A percentile compares a stretch with the other conserved stretches of the same genome.
These are phyloP conservation scores for Chaetophractus vellerosus DNA, from an alignment of 2,797 vertebrate species.

Conservation along the genomic window DNA sequence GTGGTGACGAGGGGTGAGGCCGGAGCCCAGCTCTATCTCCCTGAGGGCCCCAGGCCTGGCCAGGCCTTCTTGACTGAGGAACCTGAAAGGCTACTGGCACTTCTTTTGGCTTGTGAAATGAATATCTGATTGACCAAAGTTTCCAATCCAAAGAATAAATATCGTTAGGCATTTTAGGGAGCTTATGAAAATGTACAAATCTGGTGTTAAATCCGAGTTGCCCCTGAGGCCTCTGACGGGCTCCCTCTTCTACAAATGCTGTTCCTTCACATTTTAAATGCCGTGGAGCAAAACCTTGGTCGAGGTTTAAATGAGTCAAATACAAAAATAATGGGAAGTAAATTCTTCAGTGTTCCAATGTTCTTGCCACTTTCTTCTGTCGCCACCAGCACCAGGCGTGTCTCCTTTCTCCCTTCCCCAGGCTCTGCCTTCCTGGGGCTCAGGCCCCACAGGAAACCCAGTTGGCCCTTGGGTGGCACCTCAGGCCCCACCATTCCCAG, in stretches of 20 bases:
- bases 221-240: neutral
- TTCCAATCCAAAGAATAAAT: neutral
- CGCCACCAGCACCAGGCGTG: neutral
- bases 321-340: neutral
- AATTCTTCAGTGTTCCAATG: no score
- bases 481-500: no score
- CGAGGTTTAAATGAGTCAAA: neutral
- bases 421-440: neutral
- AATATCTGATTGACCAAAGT: neutral
- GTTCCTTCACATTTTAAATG: conserved; percentile 29
- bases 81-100: neutral
- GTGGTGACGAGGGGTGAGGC: no score
- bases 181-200: neutral
- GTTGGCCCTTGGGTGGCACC: neutral
- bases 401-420: neutral
- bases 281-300: neutral
- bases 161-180: neutral
- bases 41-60: rapidly evolving
- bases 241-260: neutral
- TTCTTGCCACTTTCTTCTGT: no score
- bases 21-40: neutral
- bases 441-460: neutral
- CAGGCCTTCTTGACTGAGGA: neutral
- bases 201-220: neutral
- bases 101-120: conserved; percentile 9